These are phyloP conservation scores for Eidolon dupreanum DNA, from an alignment of 2,797 vertebrate genomes.

Conservation along the genomic window DNA sequence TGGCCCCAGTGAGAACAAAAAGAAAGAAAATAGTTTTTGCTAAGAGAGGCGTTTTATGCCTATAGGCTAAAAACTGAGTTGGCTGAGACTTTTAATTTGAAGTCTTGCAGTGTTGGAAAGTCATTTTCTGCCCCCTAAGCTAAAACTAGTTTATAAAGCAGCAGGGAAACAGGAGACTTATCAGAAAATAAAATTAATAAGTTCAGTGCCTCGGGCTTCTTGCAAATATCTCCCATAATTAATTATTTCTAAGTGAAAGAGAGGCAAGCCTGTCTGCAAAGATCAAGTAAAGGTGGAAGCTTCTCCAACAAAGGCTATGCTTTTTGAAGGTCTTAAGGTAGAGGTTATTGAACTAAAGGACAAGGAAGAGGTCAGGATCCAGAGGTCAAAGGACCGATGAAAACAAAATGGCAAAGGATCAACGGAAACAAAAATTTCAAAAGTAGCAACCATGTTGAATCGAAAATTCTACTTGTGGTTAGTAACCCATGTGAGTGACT, in stretches of 20 bases:
- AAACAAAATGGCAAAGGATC: too few species aligned
- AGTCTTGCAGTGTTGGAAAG: not conserved
- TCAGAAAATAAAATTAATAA: conserved; percentile 56
- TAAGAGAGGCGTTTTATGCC: not conserved
- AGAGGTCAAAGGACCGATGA: not conserved
- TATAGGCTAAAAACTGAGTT: not conserved
- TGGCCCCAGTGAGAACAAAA: not conserved
- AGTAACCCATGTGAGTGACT: not conserved
- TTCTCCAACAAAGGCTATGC: not conserved
- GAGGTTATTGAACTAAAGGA: not conserved
- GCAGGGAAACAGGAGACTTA: not conserved
- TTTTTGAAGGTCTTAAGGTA: not conserved
- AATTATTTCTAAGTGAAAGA: conserved; percentile 42
- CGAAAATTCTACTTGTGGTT: not conserved
- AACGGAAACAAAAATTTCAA: not conserved
- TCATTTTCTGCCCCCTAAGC: not conserved
- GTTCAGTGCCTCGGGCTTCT: not conserved
- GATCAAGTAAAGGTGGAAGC: not conserved
- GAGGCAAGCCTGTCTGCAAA: not conserved
- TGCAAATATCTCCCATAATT: not conserved
- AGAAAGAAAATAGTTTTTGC: not conserved
- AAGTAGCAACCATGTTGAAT: not conserved
- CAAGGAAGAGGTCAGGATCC: not conserved
- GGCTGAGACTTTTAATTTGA: conserved; percentile 33
- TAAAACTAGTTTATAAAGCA: conserved; percentile 42